Evolutionary conservation across 2,113 vertebrate species (phyloP).

Genomic region (Ursus arctos): DNA sequence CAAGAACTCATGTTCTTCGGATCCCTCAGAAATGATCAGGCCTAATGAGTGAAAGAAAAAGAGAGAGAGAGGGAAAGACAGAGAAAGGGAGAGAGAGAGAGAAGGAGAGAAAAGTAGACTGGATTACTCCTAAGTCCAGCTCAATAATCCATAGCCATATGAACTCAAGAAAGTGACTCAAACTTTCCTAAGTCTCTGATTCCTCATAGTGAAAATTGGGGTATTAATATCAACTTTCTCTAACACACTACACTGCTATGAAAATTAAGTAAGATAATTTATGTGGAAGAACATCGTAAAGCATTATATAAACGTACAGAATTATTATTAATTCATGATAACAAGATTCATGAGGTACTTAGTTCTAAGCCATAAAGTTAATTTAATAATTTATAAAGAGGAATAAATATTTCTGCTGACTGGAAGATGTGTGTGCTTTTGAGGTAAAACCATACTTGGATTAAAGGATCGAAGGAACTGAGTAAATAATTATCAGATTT

Average conservation of each 20-base stretch:
- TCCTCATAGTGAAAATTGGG: constrained; percentile 34
- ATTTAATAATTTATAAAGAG: constrained; percentile 78
- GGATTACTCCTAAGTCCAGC: not conserved
- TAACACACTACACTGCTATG: constrained; percentile 1
- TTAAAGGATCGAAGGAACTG: constrained; percentile 51
- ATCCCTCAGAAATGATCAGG: not conserved
- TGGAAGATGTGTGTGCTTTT: constrained; percentile 37
- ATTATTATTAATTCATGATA: constrained; percentile 75
- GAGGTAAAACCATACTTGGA: constrained; percentile 54
- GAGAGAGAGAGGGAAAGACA: no score
- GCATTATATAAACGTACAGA: constrained; percentile 62
- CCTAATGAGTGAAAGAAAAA: not conserved
- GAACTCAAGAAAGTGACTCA: constrained; percentile 13
- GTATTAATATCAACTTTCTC: constrained; percentile 55
- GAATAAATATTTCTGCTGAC: constrained; percentile 76
- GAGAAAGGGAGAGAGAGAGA: not conserved
- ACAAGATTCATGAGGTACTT: constrained; percentile 78
- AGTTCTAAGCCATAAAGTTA: constrained; percentile 72
- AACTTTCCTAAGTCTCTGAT: constrained; percentile 10
- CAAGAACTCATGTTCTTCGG: not conserved
- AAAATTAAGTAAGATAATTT: constrained; percentile 72
- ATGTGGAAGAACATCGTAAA: constrained; percentile 65
- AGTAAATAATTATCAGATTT: constrained; percentile 53
- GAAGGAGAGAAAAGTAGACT: not conserved
- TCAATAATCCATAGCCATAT: not conserved